A percentile compares a stretch with the other conserved stretches of the same genome.
phyloP scores from a whole-genome alignment of 2,797 vertebrate genomes.

The Melanotaenia boesemani region DNA sequence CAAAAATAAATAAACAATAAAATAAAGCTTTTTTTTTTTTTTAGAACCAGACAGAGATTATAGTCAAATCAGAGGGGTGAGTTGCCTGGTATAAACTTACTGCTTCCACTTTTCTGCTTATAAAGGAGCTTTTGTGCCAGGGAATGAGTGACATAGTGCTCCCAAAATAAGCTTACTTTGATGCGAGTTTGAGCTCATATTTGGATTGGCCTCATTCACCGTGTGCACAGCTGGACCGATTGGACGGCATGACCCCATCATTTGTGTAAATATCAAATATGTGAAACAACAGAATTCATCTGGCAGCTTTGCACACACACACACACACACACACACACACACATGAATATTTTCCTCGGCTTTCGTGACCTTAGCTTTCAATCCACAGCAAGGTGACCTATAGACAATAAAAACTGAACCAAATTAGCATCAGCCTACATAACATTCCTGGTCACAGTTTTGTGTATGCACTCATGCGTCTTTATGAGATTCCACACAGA shows the following conservation, averaged over 20 bases:
- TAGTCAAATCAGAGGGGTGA: conserved; percentile 18
- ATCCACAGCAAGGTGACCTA: conserved; percentile 41
- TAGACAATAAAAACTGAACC: conserved; percentile 36
- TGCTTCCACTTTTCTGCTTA: conserved; percentile 53
- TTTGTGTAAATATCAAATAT: conserved; percentile 72
- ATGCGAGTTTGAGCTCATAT: conserved; percentile 64
- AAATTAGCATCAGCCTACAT: conserved; percentile 15
- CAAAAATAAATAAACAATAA: background rate
- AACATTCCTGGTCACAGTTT: conserved; percentile 25
- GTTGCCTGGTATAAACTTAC: conserved; percentile 31
- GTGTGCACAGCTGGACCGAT: conserved; percentile 78
- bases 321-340: conserved; percentile 18
- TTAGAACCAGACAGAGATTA: conserved; percentile 24
- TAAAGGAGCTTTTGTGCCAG: conserved; percentile 62
- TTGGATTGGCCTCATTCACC: conserved; percentile 74
- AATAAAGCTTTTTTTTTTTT: conserved; percentile 20
- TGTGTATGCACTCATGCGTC: conserved; percentile 29
- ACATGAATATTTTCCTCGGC: conserved; percentile 25
- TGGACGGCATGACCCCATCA: conserved; percentile 63
- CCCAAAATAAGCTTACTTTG: conserved; percentile 70
- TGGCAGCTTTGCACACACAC: conserved; percentile 46
- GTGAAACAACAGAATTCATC: conserved; percentile 48
- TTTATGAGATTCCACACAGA: conserved; percentile 61
- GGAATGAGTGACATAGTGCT: conserved; percentile 69
- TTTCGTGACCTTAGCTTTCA: conserved; percentile 47